Percentiles rank a stretch among this genome's conserved stretches.
These are phyloP conservation scores for Sisyra terminalis DNA, from an alignment of 2,888 invertebrate genomes.

Conservation along the genomic window DNA sequence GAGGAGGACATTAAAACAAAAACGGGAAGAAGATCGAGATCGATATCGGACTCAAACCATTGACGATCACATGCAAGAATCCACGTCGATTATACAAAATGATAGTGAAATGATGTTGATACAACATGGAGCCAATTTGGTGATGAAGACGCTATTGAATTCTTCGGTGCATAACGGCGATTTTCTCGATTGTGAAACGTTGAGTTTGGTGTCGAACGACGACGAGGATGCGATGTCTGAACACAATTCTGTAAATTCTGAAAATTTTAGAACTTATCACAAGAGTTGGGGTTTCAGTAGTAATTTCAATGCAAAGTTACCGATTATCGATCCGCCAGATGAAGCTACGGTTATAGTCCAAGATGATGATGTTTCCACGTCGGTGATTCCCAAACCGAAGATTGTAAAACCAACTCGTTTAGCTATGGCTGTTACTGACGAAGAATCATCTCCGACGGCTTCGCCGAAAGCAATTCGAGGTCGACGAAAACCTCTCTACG, in stretches of 20 bases:
- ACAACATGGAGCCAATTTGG: slow-evolving; percentile 37
- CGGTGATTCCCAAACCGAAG: slow-evolving; percentile 29
- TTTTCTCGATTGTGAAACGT: slow-evolving; percentile 38
- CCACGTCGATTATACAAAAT: slow-evolving; percentile 23
- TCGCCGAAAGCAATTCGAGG: slow-evolving; percentile 31
- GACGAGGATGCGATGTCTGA: slow-evolving; percentile 60
- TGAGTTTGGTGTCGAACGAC: slow-evolving; percentile 56
- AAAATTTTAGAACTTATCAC: slow-evolving; percentile 41
- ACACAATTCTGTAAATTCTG: slow-evolving; percentile 36
- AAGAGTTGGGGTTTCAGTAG: slow-evolving; percentile 32
- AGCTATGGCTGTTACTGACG: slow-evolving; percentile 23
- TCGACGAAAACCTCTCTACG: slow-evolving; percentile 48
- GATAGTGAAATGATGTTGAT: slow-evolving; percentile 27
- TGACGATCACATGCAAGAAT: slow-evolving; percentile 30
- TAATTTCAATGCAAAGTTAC: slow-evolving; percentile 24
- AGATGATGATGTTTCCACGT: background rate
- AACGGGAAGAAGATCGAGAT: slow-evolving; percentile 47
- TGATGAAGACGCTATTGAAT: slow-evolving; percentile 29
- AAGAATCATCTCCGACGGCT: slow-evolving; percentile 14
- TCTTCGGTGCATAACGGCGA: slow-evolving; percentile 29
- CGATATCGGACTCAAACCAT: slow-evolving; percentile 59
- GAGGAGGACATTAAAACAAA: slow-evolving; percentile 36
- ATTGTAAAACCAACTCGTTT: slow-evolving; percentile 36
- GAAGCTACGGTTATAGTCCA: background rate
- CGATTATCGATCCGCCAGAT: slow-evolving; percentile 16